phyloP scores from a whole-genome alignment of 2,113 vertebrate species.

The Clupea harengus region DNA sequence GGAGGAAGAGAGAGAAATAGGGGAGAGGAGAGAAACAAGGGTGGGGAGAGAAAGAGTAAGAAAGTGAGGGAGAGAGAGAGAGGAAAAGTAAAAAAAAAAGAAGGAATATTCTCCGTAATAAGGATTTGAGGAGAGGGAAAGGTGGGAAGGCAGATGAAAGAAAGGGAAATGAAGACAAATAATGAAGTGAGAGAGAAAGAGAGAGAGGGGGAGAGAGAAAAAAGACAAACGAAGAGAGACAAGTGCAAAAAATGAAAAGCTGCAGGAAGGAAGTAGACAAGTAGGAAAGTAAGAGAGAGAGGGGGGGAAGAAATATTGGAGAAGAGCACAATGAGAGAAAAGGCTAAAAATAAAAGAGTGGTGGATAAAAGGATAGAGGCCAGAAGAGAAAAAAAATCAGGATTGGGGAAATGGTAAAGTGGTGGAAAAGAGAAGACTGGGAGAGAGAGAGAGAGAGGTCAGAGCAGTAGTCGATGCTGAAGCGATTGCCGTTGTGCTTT shows the following conservation, averaged over 20 bases:
- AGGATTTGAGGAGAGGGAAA: not conserved
- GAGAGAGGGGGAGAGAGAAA: constrained; percentile 32
- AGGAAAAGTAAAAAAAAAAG: not conserved
- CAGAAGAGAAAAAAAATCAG: not conserved
- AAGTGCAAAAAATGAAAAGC: not conserved
- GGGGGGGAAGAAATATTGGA: not conserved
- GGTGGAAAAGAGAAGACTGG: constrained; percentile 12
- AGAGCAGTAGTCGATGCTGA: no score
- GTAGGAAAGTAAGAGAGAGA: not conserved
- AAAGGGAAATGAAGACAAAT: not conserved
- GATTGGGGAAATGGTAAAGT: not conserved
- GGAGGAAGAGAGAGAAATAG: constrained; percentile 8
- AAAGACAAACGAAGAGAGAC: constrained; percentile 12
- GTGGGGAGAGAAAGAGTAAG: not conserved
- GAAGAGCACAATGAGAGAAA: not conserved
- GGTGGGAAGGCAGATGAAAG: not conserved
- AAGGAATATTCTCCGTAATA: not conserved
- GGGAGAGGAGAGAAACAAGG: not conserved
- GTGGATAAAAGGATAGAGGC: not conserved
- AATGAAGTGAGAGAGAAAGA: constrained; percentile 38
- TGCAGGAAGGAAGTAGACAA: not conserved
- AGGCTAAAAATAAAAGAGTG: not conserved
- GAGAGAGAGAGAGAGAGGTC: not conserved
- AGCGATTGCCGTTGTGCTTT: no score
- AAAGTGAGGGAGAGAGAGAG: not conserved